Base-by-base conservation (phyloP, 2,113 vertebrate species). In the Spilogale gracilis region DNA sequence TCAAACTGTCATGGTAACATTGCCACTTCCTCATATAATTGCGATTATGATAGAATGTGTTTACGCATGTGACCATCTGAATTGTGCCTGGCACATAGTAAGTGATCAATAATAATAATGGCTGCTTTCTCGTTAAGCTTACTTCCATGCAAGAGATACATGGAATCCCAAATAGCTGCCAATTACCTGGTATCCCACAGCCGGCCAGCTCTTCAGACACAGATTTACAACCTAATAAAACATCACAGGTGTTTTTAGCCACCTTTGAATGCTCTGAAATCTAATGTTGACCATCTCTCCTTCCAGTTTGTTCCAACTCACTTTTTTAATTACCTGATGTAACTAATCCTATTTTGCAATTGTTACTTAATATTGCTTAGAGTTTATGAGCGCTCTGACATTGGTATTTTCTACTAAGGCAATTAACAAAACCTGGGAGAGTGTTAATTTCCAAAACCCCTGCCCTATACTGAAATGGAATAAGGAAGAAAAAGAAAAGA, bases 291-390 rank as follows among this genome's bases (percentile, higher is more conserved):
- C 5, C 20, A 0, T 76, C 16, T n/a, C 25, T n/a, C 45, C 0
- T 76, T 23, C 18, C 58, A 83, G 18, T 65, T 86, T 74, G 10
- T 48, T 90, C 23, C 20, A 85, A 67, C 67, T 96, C 23, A 89
- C 52, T 50, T 79, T 38, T 94, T 86, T 56, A 61, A 73, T 38
- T 43, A 61, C 89, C 10, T 5, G 0, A 65, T 21, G 0, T 21
- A 89, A 30, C 18, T 52, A 30, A 43, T 82, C 1, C 25, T 21
- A n/a, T 45, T 67, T 92, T 93, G 79, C 8, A 63, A 45, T 16
- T 21, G 18, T 48, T 69, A 67, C 16, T 93, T 25, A 60, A 3
- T n/a, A 79, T 69, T 43, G 25, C 60, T 80, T 92, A 65, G 20
- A 93, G 9, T 38, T 52, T 32, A n/a, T 48, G 13, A 79, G 8